These are phyloP conservation scores for Pomacea canaliculata DNA, from an alignment of 2,888 invertebrate genomes.

Conservation along the genomic window DNA sequence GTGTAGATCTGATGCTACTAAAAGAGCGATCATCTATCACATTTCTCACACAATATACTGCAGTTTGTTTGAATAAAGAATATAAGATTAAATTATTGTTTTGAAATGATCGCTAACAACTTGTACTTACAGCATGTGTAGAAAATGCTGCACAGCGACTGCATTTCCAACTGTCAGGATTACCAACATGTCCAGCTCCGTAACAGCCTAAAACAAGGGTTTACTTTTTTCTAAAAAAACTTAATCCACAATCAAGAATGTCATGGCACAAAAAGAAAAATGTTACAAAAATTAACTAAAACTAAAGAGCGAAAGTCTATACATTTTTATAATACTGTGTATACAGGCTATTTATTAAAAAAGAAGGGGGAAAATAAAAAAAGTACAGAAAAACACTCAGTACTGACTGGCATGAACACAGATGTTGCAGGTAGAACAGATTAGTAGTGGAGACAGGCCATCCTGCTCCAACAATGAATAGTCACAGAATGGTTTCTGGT, in stretches of 20 bases:
- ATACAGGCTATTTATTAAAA: no score
- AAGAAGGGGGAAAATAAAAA: neutral
- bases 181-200: constrained; percentile 46
- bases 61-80: no score
- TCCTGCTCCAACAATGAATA: constrained; percentile 54
- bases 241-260: no score
- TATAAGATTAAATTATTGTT: no score
- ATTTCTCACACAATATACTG: no score
- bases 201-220: constrained; percentile 60
- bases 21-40: neutral
- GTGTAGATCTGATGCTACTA: neutral
- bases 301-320: no score
- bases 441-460: constrained; percentile 70
- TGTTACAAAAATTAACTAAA: no score
- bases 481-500: constrained; percentile 48
- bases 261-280: no score
- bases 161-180: constrained; percentile 52
- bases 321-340: no score
- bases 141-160: constrained; percentile 43
- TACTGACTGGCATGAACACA: constrained; percentile 74
- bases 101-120: no score
- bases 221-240: constrained; percentile 2
- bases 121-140: constrained; percentile 44
- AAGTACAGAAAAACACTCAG: no score
- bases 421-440: constrained; percentile 74